Evolutionary conservation across 2,888 invertebrate genomes (phyloP).

Genomic region (Papilio gigon): DNA sequence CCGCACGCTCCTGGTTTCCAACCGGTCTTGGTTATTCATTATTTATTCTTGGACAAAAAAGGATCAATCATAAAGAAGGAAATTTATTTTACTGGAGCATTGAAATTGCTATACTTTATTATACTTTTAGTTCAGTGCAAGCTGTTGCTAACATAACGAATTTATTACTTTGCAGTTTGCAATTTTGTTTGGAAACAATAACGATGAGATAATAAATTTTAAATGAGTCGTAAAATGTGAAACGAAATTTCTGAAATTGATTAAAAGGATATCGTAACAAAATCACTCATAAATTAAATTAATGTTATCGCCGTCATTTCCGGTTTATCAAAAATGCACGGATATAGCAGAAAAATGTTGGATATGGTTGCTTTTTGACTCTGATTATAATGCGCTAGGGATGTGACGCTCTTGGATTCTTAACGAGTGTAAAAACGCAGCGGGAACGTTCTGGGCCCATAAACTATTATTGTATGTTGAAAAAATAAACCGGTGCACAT

Average conservation of each 20-base stretch:
- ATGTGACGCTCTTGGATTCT: no score
- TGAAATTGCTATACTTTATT: conserved; percentile 24
- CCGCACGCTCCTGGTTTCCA: no score
- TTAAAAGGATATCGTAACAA: background rate
- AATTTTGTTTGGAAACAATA: background rate
- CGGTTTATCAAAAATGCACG: no score
- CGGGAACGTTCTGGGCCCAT: no score
- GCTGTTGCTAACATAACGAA: conserved; percentile 18
- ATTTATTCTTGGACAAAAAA: conserved; percentile 3
- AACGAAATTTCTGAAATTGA: background rate
- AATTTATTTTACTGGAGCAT: conserved; percentile 1
- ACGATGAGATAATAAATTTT: background rate
- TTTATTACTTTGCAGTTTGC: conserved; percentile 23
- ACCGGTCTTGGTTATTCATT: no score
- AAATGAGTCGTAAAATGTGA: background rate
- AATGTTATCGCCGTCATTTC: no score
- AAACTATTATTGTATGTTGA: no score
- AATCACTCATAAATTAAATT: background rate
- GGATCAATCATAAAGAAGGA: background rate
- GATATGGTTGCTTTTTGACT: no score
- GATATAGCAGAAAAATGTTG: no score
- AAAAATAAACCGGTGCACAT: no score
- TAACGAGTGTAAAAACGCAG: no score
- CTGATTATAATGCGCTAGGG: no score
- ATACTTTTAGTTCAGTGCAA: conserved; percentile 22